These are phyloP conservation scores for Stenichneumon culpator DNA, from an alignment of 2,888 invertebrate genomes.

Conservation along the genomic window DNA sequence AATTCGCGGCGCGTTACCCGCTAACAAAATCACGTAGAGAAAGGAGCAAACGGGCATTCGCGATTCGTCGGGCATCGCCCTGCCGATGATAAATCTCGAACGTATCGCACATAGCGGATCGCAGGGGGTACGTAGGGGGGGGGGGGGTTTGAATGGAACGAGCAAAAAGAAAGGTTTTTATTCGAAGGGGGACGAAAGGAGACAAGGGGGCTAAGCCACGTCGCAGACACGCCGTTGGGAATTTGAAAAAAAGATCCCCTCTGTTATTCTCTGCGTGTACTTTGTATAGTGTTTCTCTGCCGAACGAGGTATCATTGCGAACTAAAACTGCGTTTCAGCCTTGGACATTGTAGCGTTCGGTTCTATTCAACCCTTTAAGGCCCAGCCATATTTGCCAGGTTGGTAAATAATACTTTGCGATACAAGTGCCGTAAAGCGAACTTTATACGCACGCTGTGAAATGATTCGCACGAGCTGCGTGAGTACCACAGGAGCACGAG, in stretches of 20 bases:
- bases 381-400: no score
- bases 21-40: constrained; percentile 33
- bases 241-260: constrained; percentile 75
- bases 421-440: no score
- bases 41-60: constrained; percentile 15
- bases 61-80: constrained; percentile 10
- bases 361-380: background rate
- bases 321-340: constrained; percentile 6
- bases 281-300: background rate
- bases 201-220: constrained; percentile 71
- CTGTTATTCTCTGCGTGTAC: constrained; percentile 47
- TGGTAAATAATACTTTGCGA: no score
- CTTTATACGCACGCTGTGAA: no score
- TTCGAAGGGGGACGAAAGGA: constrained; percentile 42
- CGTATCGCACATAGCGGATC: constrained; percentile 69
- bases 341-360: background rate
- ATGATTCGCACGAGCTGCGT: no score
- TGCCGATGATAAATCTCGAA: constrained; percentile 73
- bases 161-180: constrained; percentile 27
- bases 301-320: constrained; percentile 11
- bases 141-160: constrained; percentile 9
- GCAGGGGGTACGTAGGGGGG: constrained; percentile 6
- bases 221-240: constrained; percentile 78
- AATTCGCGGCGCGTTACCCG: background rate
- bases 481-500: no score